A percentile compares a stretch with the other conserved stretches of the same genome.
Conservation (phyloP, 2,888 invertebrate genomes). For the Tetragonula carbonaria region DNA sequence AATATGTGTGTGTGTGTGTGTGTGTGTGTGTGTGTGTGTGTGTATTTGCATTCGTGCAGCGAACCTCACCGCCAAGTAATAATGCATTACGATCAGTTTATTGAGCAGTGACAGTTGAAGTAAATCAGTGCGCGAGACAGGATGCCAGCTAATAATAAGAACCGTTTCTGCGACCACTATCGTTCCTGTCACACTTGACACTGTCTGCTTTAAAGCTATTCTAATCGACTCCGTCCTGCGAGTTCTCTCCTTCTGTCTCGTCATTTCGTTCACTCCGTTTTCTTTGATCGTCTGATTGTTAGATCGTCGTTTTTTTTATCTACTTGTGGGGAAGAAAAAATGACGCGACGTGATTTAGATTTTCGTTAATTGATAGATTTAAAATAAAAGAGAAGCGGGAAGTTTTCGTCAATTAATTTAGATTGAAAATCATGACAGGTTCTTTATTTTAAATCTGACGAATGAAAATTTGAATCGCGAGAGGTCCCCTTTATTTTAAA, state of each 20-base stretch:
- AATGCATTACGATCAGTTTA: slow-evolving; percentile 75
- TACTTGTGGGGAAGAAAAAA: no score
- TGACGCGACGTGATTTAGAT: no score
- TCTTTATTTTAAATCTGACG: no score
- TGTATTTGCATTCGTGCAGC: slow-evolving; percentile 51
- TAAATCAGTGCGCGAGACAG: slow-evolving; percentile 72
- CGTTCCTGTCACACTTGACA: slow-evolving; percentile 42
- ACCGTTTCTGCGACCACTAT: slow-evolving; percentile 52
- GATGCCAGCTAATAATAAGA: slow-evolving; percentile 64
- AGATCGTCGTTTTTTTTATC: neutral
- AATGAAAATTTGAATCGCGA: no score
- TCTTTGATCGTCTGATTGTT: neutral
- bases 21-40: no score
- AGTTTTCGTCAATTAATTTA: no score
- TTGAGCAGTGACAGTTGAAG: slow-evolving; percentile 74
- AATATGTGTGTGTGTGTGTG: neutral
- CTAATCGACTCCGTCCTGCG: slow-evolving; percentile 28
- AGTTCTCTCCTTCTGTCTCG: neutral
- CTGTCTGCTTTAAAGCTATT: slow-evolving; percentile 43
- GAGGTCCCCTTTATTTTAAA: no score
- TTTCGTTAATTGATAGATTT: no score
- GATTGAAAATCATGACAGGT: no score
- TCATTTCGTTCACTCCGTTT: neutral
- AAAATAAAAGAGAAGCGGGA: no score
- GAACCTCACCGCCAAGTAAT: slow-evolving; percentile 18